A percentile compares a stretch with the other conserved stretches of the same genome.
Evolutionary conservation across 2,797 vertebrate genomes (phyloP).

Genomic region (Xerus rutilus): DNA sequence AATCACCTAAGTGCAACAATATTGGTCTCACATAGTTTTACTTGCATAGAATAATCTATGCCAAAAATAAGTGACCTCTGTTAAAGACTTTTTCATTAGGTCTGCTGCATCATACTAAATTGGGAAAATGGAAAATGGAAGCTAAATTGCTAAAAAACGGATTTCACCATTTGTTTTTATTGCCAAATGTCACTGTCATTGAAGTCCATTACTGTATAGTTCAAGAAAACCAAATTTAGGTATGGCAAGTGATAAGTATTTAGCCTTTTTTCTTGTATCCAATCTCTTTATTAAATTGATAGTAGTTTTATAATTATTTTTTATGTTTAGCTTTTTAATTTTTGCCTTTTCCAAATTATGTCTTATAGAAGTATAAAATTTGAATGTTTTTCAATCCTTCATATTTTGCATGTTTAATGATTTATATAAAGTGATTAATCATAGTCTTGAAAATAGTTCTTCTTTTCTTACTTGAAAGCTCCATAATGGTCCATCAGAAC

Average conservation of each 20-base stretch:
- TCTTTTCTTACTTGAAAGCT: neutral
- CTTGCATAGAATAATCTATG: neutral
- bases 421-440: neutral
- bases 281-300: neutral
- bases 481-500: neutral
- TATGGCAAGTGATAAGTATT: neutral
- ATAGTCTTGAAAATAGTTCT: neutral
- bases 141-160: neutral
- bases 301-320: neutral
- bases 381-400: neutral
- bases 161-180: neutral
- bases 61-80: neutral
- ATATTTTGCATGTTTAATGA: neutral
- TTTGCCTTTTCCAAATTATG: neutral
- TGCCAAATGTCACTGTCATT: neutral
- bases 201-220: neutral
- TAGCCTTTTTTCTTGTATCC: constrained; percentile 15
- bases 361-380: neutral
- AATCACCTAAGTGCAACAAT: neutral
- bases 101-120: neutral
- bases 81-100: neutral
- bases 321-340: neutral
- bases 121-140: neutral
- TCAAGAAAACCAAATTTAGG: neutral
- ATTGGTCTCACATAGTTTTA: neutral